Evolutionary conservation across 2,888 invertebrate species (phyloP), one percentile per base, ranked within the genome.

Genomic region (Eupithecia exiguata): DNA sequence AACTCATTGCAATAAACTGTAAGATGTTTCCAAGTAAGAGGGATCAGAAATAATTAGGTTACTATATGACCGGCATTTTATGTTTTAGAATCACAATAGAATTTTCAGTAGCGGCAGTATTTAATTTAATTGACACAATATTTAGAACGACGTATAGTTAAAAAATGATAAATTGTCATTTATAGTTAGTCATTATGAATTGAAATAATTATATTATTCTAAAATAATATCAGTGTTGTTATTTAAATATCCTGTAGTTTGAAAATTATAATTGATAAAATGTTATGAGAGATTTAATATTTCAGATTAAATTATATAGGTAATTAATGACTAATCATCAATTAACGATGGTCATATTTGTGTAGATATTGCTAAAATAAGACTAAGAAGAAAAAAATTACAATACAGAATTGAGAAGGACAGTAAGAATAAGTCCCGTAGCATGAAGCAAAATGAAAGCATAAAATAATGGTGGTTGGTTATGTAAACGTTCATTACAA

Each of bases 191-290:
- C 93, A 94, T 91, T 93, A 93, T 92, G 88, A 93, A 94, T 94
- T 94, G 91, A 94, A 92, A 93, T 94, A 94, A 94, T 94, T 94
- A 94, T 94, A 94, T 94, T 94, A 94, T 94, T 94, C 94, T 93
- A 93, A 94, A 94, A 94, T 93, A 93, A 90, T 81, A 92, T 89
- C 86, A 84, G 91, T 87, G 86, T 93, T 94, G 80, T 94, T 88
- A 94, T 94, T 94, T 92, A 40, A 35, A 43, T 21, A n/a, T 53
- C 49, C 49, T 53, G 9, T 53, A 5, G 25, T 43, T 40, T 61
- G 61, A 40, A 65, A 21, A 10, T n/a, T 4, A 21, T 53, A 10
- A 21, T 10, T 10, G 0, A 21, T 21, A 21, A 53, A n/a, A 7
- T 10, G 21, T 53, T 10, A 58, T 25, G 21, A 58, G 58, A 12